phyloP scores from a whole-genome alignment of 2,113 vertebrate species.

The Seriola dumerili region DNA sequence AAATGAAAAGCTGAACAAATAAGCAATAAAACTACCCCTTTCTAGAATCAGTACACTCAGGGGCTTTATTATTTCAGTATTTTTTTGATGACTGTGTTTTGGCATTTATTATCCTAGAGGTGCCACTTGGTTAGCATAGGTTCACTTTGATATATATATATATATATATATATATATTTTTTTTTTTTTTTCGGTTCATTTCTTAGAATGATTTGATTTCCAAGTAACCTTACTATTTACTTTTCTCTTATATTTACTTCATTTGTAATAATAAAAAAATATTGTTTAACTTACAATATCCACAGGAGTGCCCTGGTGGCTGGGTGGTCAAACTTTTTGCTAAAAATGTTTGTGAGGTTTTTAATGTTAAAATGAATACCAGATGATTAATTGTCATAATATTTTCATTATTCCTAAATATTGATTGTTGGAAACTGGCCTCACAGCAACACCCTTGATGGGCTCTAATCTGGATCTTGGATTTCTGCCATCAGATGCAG shows the following conservation, averaged over 20 bases:
- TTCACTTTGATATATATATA: not conserved
- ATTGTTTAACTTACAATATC: too few species aligned
- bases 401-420: not conserved
- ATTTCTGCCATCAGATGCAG: not conserved
- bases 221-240: not conserved
- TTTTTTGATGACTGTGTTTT: too few species aligned
- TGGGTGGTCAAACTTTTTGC: not conserved
- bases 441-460: not conserved
- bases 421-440: not conserved
- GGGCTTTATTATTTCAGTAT: too few species aligned
- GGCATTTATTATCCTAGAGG: too few species aligned
- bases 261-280: too few species aligned
- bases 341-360: not conserved
- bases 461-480: slow-evolving; percentile 5
- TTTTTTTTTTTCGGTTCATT: not conserved
- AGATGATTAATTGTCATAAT: not conserved
- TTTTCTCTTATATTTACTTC: not conserved
- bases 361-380: not conserved
- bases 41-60: too few species aligned
- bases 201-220: not conserved
- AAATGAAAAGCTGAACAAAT: too few species aligned
- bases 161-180: too few species aligned
- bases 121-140: not conserved
- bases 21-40: not conserved
- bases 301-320: too few species aligned